Conservation (phyloP, 1,140 invertebrate genomes). For the Leptinotarsa texana region DNA sequence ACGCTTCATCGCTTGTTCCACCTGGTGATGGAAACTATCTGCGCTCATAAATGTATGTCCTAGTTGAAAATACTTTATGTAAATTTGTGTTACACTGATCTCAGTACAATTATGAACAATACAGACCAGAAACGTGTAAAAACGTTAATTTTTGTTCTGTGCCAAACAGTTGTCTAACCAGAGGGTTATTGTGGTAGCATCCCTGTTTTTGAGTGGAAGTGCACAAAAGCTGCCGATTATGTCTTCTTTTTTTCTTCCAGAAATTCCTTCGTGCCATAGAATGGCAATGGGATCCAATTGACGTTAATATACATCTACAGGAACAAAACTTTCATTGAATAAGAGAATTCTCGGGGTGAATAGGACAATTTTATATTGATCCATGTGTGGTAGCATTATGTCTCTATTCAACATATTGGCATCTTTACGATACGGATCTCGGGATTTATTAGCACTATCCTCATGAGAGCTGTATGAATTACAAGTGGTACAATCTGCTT, state of each 20-base stretch:
- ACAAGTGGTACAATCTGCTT: no score
- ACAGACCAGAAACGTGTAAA: conserved; percentile 31
- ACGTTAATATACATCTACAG: no score
- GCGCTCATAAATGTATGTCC: conserved; percentile 29
- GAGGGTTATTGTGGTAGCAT: conserved; percentile 26
- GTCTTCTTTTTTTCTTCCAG: no score
- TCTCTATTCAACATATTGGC: no score
- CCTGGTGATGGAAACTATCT: conserved; percentile 29
- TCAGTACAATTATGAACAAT: conserved; percentile 29
- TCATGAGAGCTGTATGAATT: no score
- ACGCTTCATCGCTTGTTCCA: conserved; percentile 18
- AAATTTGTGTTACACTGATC: conserved; percentile 4
- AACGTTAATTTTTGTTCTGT: conserved; percentile 32
- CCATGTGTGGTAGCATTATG: conserved; percentile 48
- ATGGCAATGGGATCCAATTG: no score
- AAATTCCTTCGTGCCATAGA: no score
- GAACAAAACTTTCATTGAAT: conserved; percentile 23
- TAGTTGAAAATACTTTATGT: conserved; percentile 26
- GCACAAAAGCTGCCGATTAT: no score
- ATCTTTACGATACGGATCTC: no score
- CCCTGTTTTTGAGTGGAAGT: not conserved
- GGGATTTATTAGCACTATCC: no score
- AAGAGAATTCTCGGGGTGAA: conserved; percentile 40
- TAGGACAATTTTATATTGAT: conserved; percentile 42
- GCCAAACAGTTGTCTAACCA: conserved; percentile 42